Base-by-base conservation (phyloP, 2,113 vertebrate genomes). In the Callipepla californica region DNA sequence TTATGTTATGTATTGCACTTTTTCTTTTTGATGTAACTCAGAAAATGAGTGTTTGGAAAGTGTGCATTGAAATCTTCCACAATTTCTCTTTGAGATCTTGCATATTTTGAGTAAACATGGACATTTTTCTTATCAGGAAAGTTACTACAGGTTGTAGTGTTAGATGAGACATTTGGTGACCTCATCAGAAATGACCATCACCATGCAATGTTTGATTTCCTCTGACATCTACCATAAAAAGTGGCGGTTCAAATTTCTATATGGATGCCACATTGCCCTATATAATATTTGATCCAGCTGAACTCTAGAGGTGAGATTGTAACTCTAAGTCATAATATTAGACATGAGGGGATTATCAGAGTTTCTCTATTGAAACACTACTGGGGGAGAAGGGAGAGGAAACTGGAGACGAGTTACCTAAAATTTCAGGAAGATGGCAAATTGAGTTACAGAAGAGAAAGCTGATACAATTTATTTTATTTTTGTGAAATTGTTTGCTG, bases 351-450 rank as follows among this genome's bases (percentile, higher is more conserved):
- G 22, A 22, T 70, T 3, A 76, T 40, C 15, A 13, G 19, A 42
- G 18, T 73, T 73, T 20, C 36, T 32, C 48, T 38, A 50, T 26
- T 61, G 18, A 11, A 63, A 58, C 6, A 73, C 79, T 48, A 40
- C 0, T 11, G 8, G 5, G 3, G 10, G 4, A 55, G 53, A 17
- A 2, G 8, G 2, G 50, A 51, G 11, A 72, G 11, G 11, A 65
- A 68, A 73, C 5, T 2, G 1, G 13, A 59, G 22, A 47, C 65
- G 2, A 72, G 1, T 50, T 38, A 18, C 9, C 4, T 51, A 45
- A 7, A 55, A 38, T 34, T 36, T 42, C 47, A 80, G 48, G 61
- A 87, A 87, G 84, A 57, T 28, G 32, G 4, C 16, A 14, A 87
- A 5, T 44, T 62, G 1, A 50, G 5, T 36, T 75, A 50, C 7